These are phyloP conservation scores for Parazoanthus atlanticus DNA, from an alignment of 92 coral and sea anemone species.

Conservation along the genomic window DNA sequence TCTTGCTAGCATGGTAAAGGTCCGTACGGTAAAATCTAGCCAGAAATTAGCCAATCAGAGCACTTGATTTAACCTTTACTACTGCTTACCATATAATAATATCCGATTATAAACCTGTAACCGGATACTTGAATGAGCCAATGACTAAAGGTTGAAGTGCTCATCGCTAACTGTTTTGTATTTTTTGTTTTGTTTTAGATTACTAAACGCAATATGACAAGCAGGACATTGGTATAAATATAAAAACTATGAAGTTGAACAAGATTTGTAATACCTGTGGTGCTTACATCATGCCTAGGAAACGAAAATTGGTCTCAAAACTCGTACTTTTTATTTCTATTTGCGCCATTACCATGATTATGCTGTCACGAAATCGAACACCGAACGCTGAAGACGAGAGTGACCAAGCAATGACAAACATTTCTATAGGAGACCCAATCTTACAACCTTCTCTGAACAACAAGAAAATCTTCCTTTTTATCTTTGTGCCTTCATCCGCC, in stretches of 20 bases:
- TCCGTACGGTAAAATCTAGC: too few relatives aligned
- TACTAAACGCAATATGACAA: neutral
- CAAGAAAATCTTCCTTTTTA: constrained; percentile 33
- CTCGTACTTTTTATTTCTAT: neutral
- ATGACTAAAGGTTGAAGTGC: too few relatives aligned
- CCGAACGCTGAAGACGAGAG: neutral
- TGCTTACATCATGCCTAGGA: too few relatives aligned
- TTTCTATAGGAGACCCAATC: constrained; percentile 17
- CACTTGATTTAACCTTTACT: too few relatives aligned
- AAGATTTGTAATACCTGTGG: neutral
- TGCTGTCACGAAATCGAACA: neutral
- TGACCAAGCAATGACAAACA: constrained; percentile 10
- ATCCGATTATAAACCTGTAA: too few relatives aligned
- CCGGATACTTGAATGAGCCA: too few relatives aligned
- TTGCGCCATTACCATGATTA: neutral
- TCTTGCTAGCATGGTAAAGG: too few relatives aligned
- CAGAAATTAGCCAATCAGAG: too few relatives aligned
- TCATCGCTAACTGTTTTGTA: too few relatives aligned
- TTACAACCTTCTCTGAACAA: constrained; percentile 18
- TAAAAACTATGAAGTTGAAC: neutral
- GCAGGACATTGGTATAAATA: neutral
- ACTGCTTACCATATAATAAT: too few relatives aligned
- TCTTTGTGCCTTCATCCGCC: constrained; percentile 57
- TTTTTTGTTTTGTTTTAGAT: neutral
- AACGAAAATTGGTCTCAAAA: neutral